Conservation (phyloP, 2,113 vertebrate species). For the Chionomys nivalis region DNA sequence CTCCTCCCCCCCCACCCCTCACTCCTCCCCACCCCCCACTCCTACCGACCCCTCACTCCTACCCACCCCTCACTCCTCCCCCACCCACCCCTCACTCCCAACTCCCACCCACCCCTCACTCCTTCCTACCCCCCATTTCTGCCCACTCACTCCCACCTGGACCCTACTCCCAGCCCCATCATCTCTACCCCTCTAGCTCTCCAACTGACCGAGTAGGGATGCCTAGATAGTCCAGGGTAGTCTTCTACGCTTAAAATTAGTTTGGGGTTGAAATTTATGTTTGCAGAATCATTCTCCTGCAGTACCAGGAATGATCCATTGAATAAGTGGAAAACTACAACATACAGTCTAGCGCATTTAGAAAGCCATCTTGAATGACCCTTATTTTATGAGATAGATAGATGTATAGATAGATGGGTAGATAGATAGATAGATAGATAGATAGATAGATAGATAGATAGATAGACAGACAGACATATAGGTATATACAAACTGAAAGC, state of each 20-base stretch:
- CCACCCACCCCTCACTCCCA: no score
- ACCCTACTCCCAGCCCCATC: not conserved
- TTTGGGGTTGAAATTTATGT: not conserved
- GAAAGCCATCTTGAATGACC: not conserved
- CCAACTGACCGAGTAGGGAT: not conserved
- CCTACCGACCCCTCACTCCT: no score
- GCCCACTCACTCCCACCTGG: not conserved
- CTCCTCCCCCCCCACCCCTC: no score
- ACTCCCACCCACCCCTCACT: not conserved
- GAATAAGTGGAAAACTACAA: not conserved
- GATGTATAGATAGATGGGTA: not conserved
- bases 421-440: no score
- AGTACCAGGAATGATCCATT: not conserved
- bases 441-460: no score
- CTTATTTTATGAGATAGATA: not conserved
- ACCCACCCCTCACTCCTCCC: no score
- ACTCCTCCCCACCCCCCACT: no score
- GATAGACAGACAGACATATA: not conserved
- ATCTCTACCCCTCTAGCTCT: not conserved
- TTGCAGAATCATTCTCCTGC: not conserved
- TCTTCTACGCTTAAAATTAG: not conserved
- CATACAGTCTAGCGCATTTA: not conserved
- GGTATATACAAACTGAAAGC: not conserved
- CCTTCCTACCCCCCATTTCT: not conserved
- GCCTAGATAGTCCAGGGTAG: not conserved